These are phyloP conservation scores for Drosophila malerkotliana DNA, from an alignment of 1,140 invertebrate genomes.

Conservation along the genomic window DNA sequence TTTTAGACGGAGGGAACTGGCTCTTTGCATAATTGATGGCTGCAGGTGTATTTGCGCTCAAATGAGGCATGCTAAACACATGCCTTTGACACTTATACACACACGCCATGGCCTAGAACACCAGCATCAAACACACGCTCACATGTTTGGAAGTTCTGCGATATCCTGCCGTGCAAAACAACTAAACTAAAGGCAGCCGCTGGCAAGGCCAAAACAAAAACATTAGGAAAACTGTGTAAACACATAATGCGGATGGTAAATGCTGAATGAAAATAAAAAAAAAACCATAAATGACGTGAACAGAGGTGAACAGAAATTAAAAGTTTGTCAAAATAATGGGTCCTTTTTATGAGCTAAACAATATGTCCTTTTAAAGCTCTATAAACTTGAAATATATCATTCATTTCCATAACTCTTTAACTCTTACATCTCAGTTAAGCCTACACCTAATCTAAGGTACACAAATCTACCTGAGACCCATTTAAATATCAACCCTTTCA, in stretches of 20 bases:
- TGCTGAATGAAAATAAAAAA: constrained; percentile 29
- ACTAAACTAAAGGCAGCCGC: constrained; percentile 32
- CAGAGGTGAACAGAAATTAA: constrained; percentile 19
- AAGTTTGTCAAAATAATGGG: background rate
- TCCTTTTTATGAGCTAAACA: background rate
- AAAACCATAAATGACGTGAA: constrained; percentile 35
- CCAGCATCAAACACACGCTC: constrained; percentile 15
- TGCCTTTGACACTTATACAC: constrained; percentile 78
- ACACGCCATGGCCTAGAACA: constrained; percentile 22
- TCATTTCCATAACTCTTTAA: background rate
- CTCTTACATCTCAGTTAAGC: background rate
- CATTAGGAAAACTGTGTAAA: constrained; percentile 49
- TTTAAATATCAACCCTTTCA: constrained; percentile 25
- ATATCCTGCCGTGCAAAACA: constrained; percentile 39
- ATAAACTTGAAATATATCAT: background rate
- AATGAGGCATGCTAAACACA: constrained; percentile 81
- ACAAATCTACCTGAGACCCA: constrained; percentile 1
- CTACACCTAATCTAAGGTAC: background rate
- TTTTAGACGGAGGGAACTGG: constrained; percentile 36
- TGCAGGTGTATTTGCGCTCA: constrained; percentile 81
- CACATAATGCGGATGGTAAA: constrained; percentile 52
- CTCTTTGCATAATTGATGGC: constrained; percentile 82
- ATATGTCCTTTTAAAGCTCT: background rate
- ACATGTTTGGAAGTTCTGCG: constrained; percentile 1
- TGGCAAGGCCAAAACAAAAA: constrained; percentile 31